Evolutionary conservation across 2,113 vertebrate species (phyloP).

Genomic region (Neolamprologus modestus): DNA sequence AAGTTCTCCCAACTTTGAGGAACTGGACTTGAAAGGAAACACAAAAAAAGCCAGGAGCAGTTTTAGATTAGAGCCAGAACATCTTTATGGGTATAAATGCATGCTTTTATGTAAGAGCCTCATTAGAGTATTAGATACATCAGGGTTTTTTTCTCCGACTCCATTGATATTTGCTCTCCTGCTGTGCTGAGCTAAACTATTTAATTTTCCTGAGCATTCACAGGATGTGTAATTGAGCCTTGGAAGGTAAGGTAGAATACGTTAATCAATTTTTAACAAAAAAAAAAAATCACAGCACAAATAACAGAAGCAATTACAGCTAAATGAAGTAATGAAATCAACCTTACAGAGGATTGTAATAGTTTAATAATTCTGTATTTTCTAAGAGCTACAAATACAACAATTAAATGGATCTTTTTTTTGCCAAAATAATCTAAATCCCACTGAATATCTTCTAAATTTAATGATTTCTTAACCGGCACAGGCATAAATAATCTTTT

Average conservation of each 20-base stretch:
- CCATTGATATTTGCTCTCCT: constrained; percentile 2
- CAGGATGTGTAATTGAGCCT: neutral
- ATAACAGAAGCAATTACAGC: neutral
- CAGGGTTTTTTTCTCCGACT: neutral
- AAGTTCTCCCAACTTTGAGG: neutral
- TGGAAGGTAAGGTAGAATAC: neutral
- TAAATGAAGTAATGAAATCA: neutral
- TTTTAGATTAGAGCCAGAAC: neutral
- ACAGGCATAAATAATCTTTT: neutral
- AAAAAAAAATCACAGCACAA: neutral
- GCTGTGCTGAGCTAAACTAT: neutral
- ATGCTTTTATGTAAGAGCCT: neutral
- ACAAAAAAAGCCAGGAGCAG: neutral
- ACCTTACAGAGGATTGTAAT: neutral
- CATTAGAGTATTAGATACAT: constrained; percentile 1
- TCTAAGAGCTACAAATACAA: neutral
- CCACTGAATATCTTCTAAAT: neutral
- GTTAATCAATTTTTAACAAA: neutral
- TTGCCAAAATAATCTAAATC: neutral
- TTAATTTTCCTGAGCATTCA: constrained; percentile 5
- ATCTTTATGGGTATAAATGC: neutral
- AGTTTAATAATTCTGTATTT: neutral
- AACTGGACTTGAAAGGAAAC: neutral
- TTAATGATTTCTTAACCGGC: neutral
- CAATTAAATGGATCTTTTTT: neutral